Evolutionary conservation across 2,113 vertebrate genomes (phyloP).

Genomic region (Dipodomys stephensi): DNA sequence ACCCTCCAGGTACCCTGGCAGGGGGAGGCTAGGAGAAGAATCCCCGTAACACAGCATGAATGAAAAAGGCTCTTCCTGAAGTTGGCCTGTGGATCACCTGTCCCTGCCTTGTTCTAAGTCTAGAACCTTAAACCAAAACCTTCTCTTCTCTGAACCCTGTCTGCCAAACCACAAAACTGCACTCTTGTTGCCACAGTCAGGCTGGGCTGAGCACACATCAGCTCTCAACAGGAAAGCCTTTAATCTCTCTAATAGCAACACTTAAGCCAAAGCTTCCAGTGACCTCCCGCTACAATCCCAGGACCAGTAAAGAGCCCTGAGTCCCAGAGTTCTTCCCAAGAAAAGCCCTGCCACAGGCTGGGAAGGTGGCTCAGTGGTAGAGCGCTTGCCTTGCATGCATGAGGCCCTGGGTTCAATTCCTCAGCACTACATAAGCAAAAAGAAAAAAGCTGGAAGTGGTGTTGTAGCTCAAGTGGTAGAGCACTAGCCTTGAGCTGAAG

Average conservation of each 20-base stretch:
- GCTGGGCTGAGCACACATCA: fast-evolving
- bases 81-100: fast-evolving
- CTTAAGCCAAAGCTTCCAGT: too few species aligned
- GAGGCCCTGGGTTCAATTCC: too few species aligned
- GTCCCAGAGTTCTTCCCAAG: neutral
- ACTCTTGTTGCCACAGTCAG: fast-evolving
- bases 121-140: neutral
- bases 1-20: neutral
- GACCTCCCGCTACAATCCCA: neutral
- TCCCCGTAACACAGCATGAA: fast-evolving
- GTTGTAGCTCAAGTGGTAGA: too few species aligned
- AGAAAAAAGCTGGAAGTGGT: too few species aligned
- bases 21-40: neutral
- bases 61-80: neutral
- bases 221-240: fast-evolving
- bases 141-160: neutral
- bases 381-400: too few species aligned
- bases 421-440: too few species aligned
- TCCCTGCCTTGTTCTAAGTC: too few species aligned
- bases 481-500: too few species aligned
- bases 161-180: neutral
- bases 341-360: too few species aligned
- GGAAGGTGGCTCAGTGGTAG: too few species aligned
- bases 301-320: neutral
- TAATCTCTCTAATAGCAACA: neutral